Conservation (phyloP, 1,140 invertebrate genomes). For the Eurosta solidaginis region DNA sequence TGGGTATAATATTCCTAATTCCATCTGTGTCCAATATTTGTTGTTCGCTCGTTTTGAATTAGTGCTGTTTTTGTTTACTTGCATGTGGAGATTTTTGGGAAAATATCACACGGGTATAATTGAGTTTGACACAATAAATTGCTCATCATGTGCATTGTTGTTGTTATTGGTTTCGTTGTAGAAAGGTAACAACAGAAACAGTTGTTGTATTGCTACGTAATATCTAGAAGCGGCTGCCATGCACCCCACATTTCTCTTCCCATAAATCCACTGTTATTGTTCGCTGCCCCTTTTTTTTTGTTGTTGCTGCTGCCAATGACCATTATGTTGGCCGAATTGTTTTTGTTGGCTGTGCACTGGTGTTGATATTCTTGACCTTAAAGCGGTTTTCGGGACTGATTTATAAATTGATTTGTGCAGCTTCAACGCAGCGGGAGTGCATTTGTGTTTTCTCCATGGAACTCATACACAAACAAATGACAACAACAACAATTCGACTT, state of each 20-base stretch:
- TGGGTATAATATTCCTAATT: too few relatives aligned
- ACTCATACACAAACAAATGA: not conserved
- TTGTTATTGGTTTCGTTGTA: slow-evolving; percentile 28
- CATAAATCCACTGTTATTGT: not conserved
- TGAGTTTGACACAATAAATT: slow-evolving; percentile 60
- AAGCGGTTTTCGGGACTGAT: slow-evolving; percentile 40
- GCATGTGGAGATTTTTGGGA: not conserved
- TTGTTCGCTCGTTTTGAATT: not conserved
- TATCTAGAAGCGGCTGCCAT: not conserved
- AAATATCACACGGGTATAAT: slow-evolving; percentile 48
- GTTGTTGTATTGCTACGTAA: not conserved
- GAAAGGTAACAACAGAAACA: too few relatives aligned
- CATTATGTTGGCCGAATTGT: not conserved
- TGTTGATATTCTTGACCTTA: slow-evolving; percentile 57
- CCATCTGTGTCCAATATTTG: too few relatives aligned
- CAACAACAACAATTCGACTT: not conserved
- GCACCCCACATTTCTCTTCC: not conserved
- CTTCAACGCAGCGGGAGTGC: slow-evolving; percentile 29
- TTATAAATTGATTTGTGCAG: slow-evolving; percentile 36
- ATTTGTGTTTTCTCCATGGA: not conserved
- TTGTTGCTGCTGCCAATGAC: not conserved
- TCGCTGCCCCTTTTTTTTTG: not conserved
- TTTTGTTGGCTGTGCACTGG: slow-evolving; percentile 1
- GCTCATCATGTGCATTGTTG: slow-evolving; percentile 47
- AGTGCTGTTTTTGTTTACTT: not conserved